Base-by-base conservation (phyloP, 2,888 invertebrate species). In the Endomychus coccineus region DNA sequence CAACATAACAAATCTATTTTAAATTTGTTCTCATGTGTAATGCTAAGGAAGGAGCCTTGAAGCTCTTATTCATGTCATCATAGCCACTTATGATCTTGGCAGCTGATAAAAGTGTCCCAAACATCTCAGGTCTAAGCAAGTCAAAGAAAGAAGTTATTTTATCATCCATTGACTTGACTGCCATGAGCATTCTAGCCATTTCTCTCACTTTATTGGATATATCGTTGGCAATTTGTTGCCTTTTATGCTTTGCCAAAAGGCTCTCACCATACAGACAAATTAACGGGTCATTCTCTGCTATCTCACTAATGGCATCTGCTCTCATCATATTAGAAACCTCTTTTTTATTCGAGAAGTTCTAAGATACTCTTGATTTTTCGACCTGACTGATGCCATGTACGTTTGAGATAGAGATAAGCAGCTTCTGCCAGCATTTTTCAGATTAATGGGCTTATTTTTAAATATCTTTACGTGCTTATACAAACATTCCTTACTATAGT, bases 151-250 rank as follows among this genome's bases (percentile, higher is more conserved):
- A n/a, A n/a, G n/a, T n/a, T n/a, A n/a, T n/a, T n/a, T n/a, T n/a
- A n/a, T n/a, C n/a, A n/a, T n/a, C n/a, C n/a, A n/a, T n/a, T n/a
- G n/a, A n/a, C n/a, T n/a, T n/a, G n/a, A n/a, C n/a, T n/a, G n/a
- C n/a, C n/a, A n/a, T n/a, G n/a, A n/a, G n/a, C n/a, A n/a, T n/a
- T n/a, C n/a, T n/a, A n/a, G n/a, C 40, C 24, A 49, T 34, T 46
- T 50, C 49, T 29, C 49, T 39, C 25, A 51, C 46, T 43, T 48
- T 50, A 25, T 43, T 45, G 1, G 50, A 49, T 3, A 44, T 30
- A 3, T 43, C 32, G 19, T 6, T 35, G 3, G 21, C 29, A 6
- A 46, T 44, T 36, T 49, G 47, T 27, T 46, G 29, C 21, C 50
- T 42, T 39, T 48, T 50, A 34, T 49, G 49, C 32, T 45, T 47